Base-by-base conservation (phyloP, 2,113 vertebrate species). In the Rhynchopsitta pachyrhyncha region DNA sequence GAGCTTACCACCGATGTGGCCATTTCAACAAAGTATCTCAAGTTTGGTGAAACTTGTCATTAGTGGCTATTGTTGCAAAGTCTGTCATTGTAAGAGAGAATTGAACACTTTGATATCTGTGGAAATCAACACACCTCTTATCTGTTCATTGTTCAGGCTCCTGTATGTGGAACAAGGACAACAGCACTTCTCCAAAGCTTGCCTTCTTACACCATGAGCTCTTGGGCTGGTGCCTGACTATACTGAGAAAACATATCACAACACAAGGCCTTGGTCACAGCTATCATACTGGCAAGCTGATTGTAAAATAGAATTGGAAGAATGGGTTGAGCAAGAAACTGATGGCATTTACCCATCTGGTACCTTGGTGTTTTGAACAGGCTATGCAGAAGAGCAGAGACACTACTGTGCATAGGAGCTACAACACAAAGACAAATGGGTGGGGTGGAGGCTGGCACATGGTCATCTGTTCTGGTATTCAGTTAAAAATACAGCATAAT, bases 401-500 rank as follows among this genome's bases (percentile, higher is more conserved):
- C 86, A 68, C 60, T 85, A 59, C 39, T 82, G n/a, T 74, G 67
- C 7, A 1, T 55, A 41, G 81, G 82, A 93, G 53, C 2, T 3
- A 69, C 19, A 92, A 29, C 55, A 53, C 46, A 75, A 68, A 92
- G 77, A 44, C 27, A 69, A 88, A 35, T 57, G 53, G 14, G 44
- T 85, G 74, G 57, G 39, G 10, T 49, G 89, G 31, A 59, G 35
- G 31, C 63, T 76, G 53, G 81, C 70, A 84, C 59, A 59, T 3
- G 53, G 82, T 95, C 82, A 95, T 95, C 73, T 95, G 64, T 91
- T 96, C 83, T 82, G 83, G 50, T 39, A 84, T 89, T 97, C 78
- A 93, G 20, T 83, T 92, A 92, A 66, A 96, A 70, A 94, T 60
- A 82, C 55, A 96, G 55, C 24, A 83, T 88, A 92, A 97, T 94